Percentiles rank a stretch among this genome's conserved stretches.
Evolutionary conservation across 2,797 vertebrate genomes (phyloP).

Genomic region (Synaphobranchus kaupii): DNA sequence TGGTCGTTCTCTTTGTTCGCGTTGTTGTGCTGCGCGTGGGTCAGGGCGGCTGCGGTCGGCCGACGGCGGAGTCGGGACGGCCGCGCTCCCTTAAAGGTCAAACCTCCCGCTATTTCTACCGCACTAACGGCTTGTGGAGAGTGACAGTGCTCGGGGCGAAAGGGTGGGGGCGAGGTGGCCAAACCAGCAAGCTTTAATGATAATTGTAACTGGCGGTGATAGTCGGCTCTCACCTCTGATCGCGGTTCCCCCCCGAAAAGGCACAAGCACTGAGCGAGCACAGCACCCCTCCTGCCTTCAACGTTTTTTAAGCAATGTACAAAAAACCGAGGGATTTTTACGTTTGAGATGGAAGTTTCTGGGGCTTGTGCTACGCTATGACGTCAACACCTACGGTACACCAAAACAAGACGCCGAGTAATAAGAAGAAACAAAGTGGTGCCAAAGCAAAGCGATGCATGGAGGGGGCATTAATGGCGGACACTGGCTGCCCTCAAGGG

Average conservation of each 20-base stretch:
- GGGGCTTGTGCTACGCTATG: too few species aligned
- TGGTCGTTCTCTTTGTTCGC: neutral
- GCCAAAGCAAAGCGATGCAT: neutral
- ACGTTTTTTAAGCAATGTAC: too few species aligned
- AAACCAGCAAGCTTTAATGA: constrained; percentile 50
- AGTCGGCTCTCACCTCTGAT: neutral
- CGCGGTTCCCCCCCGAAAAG: too few species aligned
- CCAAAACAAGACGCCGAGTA: neutral
- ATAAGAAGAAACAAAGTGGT: neutral
- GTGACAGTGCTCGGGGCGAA: constrained; percentile 66
- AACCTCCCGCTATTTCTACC: constrained; percentile 74
- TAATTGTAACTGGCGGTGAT: constrained; percentile 65
- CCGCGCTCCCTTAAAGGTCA: constrained; percentile 75
- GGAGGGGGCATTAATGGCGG: neutral
- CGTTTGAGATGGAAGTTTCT: too few species aligned
- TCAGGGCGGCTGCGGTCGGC: constrained; percentile 64
- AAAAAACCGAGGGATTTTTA: too few species aligned
- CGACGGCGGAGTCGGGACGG: constrained; percentile 73
- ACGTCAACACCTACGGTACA: neutral
- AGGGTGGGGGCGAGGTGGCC: neutral
- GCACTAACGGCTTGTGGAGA: constrained; percentile 70
- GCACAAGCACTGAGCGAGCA: too few species aligned
- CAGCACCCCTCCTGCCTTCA: too few species aligned
- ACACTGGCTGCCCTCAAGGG: neutral
- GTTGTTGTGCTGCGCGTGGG: constrained; percentile 57